A percentile compares a stretch with the other conserved stretches of the same genome.
These are phyloP conservation scores for Drosophila pachea DNA, from an alignment of 1,140 invertebrate species.

Conservation along the genomic window DNA sequence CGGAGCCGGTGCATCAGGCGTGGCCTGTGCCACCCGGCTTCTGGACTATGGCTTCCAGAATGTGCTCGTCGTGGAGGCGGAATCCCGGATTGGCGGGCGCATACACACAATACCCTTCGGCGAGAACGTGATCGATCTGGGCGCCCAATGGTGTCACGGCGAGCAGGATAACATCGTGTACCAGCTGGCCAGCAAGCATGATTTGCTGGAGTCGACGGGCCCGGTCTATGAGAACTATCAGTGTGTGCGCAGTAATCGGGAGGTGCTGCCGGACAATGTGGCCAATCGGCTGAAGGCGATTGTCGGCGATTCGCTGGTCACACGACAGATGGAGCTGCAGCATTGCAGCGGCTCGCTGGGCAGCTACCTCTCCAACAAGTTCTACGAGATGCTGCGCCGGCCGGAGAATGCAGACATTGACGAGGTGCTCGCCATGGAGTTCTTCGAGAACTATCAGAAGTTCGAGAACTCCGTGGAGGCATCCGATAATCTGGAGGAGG, in stretches of 20 bases:
- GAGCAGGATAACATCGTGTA: conserved; percentile 86
- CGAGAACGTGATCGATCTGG: conserved; percentile 86
- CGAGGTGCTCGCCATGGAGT: conserved; percentile 76
- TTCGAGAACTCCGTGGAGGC: conserved; percentile 82
- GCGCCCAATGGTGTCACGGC: conserved; percentile 90
- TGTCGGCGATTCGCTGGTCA: conserved; percentile 69
- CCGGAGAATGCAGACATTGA: conserved; percentile 72
- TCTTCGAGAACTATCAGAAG: conserved; percentile 81
- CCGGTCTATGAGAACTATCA: conserved; percentile 69
- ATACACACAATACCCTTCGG: conserved; percentile 83
- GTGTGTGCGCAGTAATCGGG: conserved; percentile 78
- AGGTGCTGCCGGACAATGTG: conserved; percentile 69
- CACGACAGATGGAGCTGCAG: conserved; percentile 63
- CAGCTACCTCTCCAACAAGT: conserved; percentile 79
- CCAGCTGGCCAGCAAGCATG: conserved; percentile 82
- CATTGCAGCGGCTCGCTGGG: conserved; percentile 78
- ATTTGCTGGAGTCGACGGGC: conserved; percentile 79
- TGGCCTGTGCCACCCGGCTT: conserved; percentile 82
- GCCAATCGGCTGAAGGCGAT: conserved; percentile 68
- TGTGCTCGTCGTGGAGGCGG: conserved; percentile 84
- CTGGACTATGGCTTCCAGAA: conserved; percentile 81
- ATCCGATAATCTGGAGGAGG: conserved; percentile 82
- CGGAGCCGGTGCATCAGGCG: conserved; percentile 82
- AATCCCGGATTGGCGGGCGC: conserved; percentile 85
- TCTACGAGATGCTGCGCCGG: conserved; percentile 64